Percentiles rank a stretch among this genome's conserved stretches.
Evolutionary conservation across 2,113 vertebrate species (phyloP).

Genomic region (Petaurus breviceps): DNA sequence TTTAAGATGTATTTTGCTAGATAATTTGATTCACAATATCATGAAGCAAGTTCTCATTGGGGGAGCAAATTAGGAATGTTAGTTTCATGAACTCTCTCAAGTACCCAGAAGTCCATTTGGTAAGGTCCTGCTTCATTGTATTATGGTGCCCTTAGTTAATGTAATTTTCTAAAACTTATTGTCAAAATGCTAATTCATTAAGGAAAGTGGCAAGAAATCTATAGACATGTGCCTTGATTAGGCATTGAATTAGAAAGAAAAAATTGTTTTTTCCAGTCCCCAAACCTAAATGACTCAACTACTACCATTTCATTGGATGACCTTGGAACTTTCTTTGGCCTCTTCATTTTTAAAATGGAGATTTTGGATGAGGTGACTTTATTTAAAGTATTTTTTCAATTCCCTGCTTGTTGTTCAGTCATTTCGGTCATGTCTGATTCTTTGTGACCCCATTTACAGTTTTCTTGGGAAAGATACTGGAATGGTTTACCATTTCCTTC

Average conservation of each 20-base stretch:
- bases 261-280: not conserved
- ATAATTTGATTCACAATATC: not conserved
- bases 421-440: not conserved
- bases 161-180: constrained; percentile 20
- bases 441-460: not conserved
- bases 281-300: not conserved
- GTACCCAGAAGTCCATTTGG: not conserved
- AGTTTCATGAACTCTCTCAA: not conserved
- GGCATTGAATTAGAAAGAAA: constrained; percentile 4
- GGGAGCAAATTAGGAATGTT: not conserved
- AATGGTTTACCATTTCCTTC: not conserved
- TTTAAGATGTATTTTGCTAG: not conserved
- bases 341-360: not conserved
- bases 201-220: not conserved
- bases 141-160: not conserved
- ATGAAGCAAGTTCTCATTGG: not conserved
- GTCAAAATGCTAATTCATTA: not conserved
- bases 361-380: not conserved
- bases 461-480: not conserved
- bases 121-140: constrained; percentile 1
- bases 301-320: no score
- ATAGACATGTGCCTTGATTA: not conserved
- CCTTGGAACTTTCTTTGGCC: not conserved
- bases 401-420: not conserved
- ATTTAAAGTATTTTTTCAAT: not conserved